Conservation (phyloP, 2,113 vertebrate species). For the Oceanites oceanicus region DNA sequence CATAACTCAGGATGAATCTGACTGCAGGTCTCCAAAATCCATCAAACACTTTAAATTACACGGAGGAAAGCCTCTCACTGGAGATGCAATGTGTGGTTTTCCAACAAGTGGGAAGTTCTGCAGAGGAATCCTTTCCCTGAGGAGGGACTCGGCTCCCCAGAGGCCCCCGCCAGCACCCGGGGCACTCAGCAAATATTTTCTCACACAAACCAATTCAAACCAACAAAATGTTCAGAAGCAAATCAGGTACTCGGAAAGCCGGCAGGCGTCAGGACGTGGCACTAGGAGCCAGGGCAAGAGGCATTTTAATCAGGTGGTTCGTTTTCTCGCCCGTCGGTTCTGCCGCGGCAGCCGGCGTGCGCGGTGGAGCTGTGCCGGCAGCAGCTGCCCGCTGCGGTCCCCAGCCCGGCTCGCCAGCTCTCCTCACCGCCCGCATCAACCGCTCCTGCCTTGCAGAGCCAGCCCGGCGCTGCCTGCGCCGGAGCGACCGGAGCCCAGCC, state of each 20-base stretch:
- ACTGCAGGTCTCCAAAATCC: not conserved
- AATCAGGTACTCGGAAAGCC: not conserved
- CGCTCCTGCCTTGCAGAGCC: not conserved
- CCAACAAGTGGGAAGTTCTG: not conserved
- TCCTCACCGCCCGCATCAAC: not conserved
- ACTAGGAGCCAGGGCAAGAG: not conserved
- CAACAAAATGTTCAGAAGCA: not conserved
- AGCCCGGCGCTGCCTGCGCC: not conserved
- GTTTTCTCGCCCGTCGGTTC: not conserved
- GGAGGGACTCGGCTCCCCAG: not conserved
- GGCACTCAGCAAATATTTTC: not conserved
- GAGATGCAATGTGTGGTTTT: not conserved
- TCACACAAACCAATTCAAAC: not conserved
- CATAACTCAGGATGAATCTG: not conserved
- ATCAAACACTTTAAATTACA: not conserved
- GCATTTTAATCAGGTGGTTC: not conserved
- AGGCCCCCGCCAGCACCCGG: not conserved
- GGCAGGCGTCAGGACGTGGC: accelerated
- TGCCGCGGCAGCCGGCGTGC: accelerated
- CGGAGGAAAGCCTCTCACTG: not conserved
- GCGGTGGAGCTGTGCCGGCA: not conserved
- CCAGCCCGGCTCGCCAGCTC: accelerated
- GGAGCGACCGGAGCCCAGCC: accelerated
- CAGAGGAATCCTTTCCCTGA: not conserved
- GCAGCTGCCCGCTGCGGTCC: not conserved